Conservation (phyloP, 2,113 vertebrate species). For the Archocentrus centrarchus region DNA sequence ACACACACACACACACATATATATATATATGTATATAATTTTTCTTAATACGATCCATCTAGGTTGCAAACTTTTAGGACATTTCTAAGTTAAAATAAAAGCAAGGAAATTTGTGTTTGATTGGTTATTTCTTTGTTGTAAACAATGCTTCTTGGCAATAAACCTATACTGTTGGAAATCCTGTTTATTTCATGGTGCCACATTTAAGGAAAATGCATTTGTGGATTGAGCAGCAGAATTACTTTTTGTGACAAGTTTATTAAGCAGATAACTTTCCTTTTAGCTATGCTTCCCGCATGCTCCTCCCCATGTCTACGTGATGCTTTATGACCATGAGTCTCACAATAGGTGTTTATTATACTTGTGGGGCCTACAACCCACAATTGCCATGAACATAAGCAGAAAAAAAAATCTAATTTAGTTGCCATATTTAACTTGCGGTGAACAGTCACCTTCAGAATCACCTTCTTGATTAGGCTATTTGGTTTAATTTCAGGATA, state of each 20-base stretch:
- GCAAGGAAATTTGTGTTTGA: too few species aligned
- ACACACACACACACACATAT: too few species aligned
- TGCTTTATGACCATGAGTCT: background rate
- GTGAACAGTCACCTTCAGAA: background rate
- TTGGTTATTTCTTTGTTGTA: too few species aligned
- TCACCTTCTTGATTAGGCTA: background rate
- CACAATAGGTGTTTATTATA: background rate
- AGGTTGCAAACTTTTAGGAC: too few species aligned
- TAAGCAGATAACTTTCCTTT: background rate
- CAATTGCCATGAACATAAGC: background rate
- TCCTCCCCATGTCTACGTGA: background rate
- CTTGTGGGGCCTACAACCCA: conserved; percentile 1
- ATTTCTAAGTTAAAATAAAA: too few species aligned
- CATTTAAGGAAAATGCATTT: too few species aligned
- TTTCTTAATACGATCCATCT: too few species aligned
- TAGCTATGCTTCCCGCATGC: background rate
- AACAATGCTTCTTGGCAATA: too few species aligned
- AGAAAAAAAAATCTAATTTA: background rate
- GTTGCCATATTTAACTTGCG: background rate
- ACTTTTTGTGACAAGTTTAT: background rate
- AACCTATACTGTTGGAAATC: too few species aligned
- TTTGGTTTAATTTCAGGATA: background rate
- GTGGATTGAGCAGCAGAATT: too few species aligned
- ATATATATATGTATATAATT: too few species aligned
- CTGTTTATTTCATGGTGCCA: too few species aligned